Conservation (phyloP, 2,113 vertebrate genomes). For the Junco hyemalis region DNA sequence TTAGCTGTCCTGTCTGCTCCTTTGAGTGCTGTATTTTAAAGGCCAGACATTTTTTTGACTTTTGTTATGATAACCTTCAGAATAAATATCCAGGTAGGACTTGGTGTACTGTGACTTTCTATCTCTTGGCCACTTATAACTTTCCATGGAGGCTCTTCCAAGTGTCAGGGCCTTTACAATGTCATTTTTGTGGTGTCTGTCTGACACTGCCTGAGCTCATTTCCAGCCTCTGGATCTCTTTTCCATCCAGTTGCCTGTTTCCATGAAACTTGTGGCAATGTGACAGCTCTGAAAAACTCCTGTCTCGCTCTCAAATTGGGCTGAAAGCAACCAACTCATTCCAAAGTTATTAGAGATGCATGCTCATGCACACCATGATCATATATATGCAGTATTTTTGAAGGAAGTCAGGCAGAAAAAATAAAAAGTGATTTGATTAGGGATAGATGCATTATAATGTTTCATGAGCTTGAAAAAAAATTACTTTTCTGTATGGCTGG, state of each 20-base stretch:
- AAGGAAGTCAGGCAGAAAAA: conserved; percentile 20
- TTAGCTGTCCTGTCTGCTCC: background rate
- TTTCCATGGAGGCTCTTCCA: background rate
- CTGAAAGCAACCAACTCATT: conserved; percentile 20
- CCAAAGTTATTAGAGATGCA: conserved; percentile 27
- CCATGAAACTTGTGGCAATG: background rate
- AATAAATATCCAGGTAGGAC: background rate
- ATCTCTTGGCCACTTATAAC: background rate
- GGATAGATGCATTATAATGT: background rate
- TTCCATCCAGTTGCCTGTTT: background rate
- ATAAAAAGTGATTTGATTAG: conserved; percentile 33
- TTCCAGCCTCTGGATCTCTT: background rate
- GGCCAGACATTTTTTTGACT: background rate
- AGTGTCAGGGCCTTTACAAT: background rate
- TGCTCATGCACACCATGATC: conserved; percentile 19
- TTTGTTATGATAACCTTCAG: background rate
- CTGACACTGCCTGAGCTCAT: background rate
- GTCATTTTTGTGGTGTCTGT: background rate
- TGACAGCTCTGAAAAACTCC: background rate
- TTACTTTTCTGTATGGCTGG: background rate
- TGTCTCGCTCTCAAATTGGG: background rate
- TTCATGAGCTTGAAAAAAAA: conserved; percentile 14
- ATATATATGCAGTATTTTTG: background rate
- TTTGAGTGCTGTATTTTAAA: background rate
- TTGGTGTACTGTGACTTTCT: background rate